Percentiles rank a stretch among this genome's conserved stretches.
These are phyloP conservation scores for Centruroides vittatus DNA, from an alignment of 1,140 invertebrate genomes.

Conservation along the genomic window DNA sequence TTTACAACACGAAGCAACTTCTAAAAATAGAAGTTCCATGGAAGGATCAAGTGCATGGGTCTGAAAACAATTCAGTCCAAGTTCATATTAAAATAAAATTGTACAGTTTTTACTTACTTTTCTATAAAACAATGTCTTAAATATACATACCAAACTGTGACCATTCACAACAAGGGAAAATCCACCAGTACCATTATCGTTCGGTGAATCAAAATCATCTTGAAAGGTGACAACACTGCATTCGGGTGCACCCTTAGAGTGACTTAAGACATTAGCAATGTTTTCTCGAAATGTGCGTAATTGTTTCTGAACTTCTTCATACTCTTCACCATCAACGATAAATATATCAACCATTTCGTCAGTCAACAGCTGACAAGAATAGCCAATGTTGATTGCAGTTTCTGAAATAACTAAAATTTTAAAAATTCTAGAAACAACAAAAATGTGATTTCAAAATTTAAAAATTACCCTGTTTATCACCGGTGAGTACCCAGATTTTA, in stretches of 20 bases:
- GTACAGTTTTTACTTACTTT: no score
- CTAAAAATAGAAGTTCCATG: conserved; percentile 63
- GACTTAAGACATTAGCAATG: conserved; percentile 29
- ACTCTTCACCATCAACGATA: conserved; percentile 73
- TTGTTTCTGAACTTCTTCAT: conserved; percentile 69
- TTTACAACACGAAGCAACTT: conserved; percentile 41
- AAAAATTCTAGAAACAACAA: background rate
- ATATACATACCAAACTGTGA: conserved; percentile 57
- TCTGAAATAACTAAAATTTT: conserved; percentile 34
- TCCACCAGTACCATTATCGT: conserved; percentile 39
- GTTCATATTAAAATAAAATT: background rate
- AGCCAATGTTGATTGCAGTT: conserved; percentile 98
- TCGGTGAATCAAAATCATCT: no score
- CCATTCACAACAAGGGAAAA: conserved; percentile 96
- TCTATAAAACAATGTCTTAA: background rate
- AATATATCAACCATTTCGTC: conserved; percentile 95
- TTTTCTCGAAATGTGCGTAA: conserved; percentile 59
- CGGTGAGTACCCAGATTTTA: conserved; percentile 98
- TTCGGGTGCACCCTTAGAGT: background rate
- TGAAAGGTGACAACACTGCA: conserved; percentile 23
- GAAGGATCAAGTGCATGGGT: conserved; percentile 75
- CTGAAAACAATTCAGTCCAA: background rate
- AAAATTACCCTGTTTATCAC: conserved; percentile 70
- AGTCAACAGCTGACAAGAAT: conserved; percentile 90
- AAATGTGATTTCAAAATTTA: background rate